These are phyloP conservation scores for Temnopleurus reevesii DNA, from an alignment of 53 echinoderm and acorn worm species.

Conservation along the genomic window DNA sequence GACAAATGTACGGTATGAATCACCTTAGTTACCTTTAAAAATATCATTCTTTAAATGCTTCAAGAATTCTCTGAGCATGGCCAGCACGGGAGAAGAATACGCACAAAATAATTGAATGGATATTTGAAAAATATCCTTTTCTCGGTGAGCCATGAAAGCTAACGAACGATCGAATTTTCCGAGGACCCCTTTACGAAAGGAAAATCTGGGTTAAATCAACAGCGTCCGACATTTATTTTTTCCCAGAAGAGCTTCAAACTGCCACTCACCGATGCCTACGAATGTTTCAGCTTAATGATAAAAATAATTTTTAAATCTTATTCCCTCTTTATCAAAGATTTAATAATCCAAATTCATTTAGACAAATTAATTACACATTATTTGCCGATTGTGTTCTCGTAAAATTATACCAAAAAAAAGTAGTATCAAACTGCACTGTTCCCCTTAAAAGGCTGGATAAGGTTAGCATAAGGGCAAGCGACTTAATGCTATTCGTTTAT, in stretches of 20 bases:
- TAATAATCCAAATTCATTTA: not conserved
- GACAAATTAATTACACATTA: not conserved
- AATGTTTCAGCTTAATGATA: no score
- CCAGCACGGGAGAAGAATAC: not conserved
- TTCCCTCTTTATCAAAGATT: no score
- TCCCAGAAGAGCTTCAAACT: no score
- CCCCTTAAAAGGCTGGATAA: not conserved
- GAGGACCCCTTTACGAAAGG: no score
- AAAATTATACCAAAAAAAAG: not conserved
- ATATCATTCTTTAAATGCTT: no score
- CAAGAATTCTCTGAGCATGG: no score
- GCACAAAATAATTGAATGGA: no score
- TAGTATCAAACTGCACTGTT: not conserved
- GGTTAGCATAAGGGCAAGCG: not conserved
- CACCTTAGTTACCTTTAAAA: no score
- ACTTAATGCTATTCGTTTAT: not conserved
- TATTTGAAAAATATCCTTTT: not conserved
- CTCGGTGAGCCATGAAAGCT: no score
- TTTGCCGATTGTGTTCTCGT: not conserved
- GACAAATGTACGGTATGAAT: no score
- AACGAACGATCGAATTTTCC: no score
- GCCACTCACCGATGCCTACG: not conserved
- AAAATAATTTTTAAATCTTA: no score
- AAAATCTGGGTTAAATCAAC: not conserved
- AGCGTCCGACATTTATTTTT: not conserved